A percentile compares a stretch with the other conserved stretches of the same genome.
These are phyloP conservation scores for Scortum barcoo DNA, from an alignment of 2,113 vertebrate genomes.

Conservation along the genomic window DNA sequence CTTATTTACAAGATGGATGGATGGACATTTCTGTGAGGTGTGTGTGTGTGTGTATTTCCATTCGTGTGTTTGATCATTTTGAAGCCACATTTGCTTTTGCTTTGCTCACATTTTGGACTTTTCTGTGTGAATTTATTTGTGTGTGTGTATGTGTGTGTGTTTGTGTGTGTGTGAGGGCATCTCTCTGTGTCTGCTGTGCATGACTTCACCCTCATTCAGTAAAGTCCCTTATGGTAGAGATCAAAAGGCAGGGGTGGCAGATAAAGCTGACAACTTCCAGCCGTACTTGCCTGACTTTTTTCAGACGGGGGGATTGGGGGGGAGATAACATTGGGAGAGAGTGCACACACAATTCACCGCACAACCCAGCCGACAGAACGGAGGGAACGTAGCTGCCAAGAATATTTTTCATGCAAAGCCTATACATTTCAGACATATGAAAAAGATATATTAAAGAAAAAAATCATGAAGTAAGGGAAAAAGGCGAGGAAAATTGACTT, in stretches of 20 bases:
- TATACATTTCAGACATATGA: slow-evolving; percentile 28
- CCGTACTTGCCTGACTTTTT: slow-evolving; percentile 34
- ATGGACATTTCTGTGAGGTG: neutral
- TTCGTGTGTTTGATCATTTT: neutral
- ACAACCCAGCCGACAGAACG: slow-evolving; percentile 5
- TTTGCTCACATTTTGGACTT: neutral
- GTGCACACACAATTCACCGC: slow-evolving; percentile 22
- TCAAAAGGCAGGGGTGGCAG: slow-evolving; percentile 54
- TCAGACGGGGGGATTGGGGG: slow-evolving; percentile 3
- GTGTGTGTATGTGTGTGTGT: neutral
- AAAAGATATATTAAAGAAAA: neutral
- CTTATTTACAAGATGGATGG: neutral
- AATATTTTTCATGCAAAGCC: slow-evolving; percentile 42
- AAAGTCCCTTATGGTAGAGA: slow-evolving; percentile 57
- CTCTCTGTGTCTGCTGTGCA: slow-evolving; percentile 27
- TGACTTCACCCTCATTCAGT: slow-evolving; percentile 44
- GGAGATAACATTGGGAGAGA: slow-evolving; percentile 50
- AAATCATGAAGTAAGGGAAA: neutral
- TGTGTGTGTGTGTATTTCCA: neutral
- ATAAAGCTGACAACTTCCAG: slow-evolving; percentile 69
- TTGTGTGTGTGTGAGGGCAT: neutral
- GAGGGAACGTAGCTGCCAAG: slow-evolving; percentile 26
- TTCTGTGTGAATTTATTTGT: neutral
- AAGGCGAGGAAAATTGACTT: neutral
- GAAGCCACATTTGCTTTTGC: neutral